Evolutionary conservation across 2,797 vertebrate species (phyloP), one percentile per base, ranked within the genome.

Genomic region (Pseudomugil tenellus): DNA sequence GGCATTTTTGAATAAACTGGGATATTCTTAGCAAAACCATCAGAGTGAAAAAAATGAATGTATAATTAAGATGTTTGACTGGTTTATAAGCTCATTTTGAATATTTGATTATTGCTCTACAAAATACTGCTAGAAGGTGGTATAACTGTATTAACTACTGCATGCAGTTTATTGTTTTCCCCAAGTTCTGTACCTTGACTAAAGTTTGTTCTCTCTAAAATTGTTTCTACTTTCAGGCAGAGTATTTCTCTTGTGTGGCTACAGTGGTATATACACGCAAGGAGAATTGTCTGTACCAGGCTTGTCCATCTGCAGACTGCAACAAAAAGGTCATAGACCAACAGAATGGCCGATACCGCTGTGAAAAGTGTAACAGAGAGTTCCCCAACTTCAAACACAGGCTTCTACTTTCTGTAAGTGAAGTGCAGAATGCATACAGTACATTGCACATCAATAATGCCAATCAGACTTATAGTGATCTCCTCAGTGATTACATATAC

Each of bases 261-360:
- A 97, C 96, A 0, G 91, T 99, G 43, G 74, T 97, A 54, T 96
- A 92, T 84, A 92, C 91, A 57, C 94, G 96, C 46, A 99, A 98
- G 80, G 96, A 99, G 87, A 98, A 94, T 84, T 98, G 94, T 76
- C 92, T 99, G 87, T 99, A 99, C 93, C 94, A 93, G 89, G 96
- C 97, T 3, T 99, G 98, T 90, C 96, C 96, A 23, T 92, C 93
- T 63, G 90, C 90, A 75, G 94, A 96, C 74, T 99, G 98, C 94
- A 95, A 96, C 77, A 99, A 99, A 91, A 99, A 99, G 89, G 95
- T 99, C 85, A 89, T 96, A 31, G 96, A 99, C 81, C 96, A 96
- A 11, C 95, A 95, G 17, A 97, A 97, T 0, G 97, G 97, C 14
- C 87, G 95, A 31, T 99, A 93, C 77, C 96, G 95, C 71, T 99